Percentiles rank a stretch among this genome's conserved stretches.
These are phyloP conservation scores for Onthophagus sagittarius DNA, from an alignment of 2,888 invertebrate genomes.

Conservation along the genomic window DNA sequence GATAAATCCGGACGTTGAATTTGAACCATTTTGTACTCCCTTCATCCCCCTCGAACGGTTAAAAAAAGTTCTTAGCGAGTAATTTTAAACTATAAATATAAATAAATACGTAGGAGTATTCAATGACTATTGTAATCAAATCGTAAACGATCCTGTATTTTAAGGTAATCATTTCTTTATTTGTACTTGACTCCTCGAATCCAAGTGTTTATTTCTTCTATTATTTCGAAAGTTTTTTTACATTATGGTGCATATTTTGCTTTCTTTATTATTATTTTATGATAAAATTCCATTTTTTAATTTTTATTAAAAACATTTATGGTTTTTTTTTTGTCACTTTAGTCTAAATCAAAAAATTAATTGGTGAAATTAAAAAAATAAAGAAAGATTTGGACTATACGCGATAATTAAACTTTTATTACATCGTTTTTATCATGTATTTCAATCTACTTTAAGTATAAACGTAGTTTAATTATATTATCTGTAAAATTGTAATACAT, in stretches of 20 bases:
- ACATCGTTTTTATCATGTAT: not conserved
- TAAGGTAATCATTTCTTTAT: constrained; percentile 17
- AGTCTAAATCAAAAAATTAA: not conserved
- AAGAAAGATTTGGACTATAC: not conserved
- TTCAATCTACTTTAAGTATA: not conserved
- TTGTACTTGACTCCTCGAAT: constrained; percentile 21
- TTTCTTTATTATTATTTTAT: not conserved
- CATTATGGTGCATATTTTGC: constrained; percentile 12
- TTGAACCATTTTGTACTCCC: too few relatives aligned
- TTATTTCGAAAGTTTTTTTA: constrained; percentile 13
- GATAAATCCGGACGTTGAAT: too few relatives aligned
- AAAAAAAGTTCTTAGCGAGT: constrained; percentile 26
- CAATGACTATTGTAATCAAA: constrained; percentile 30
- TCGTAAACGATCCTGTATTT: constrained; percentile 22
- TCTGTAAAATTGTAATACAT: not conserved
- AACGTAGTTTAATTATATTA: not conserved
- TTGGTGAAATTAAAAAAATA: too few relatives aligned
- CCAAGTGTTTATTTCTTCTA: constrained; percentile 11
- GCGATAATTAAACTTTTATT: not conserved
- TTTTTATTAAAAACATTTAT: not conserved
- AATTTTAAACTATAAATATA: constrained; percentile 38
- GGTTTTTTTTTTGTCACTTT: not conserved
- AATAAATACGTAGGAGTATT: constrained; percentile 38
- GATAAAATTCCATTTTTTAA: not conserved
- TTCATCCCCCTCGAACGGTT: not conserved